Evolutionary conservation across 2,797 vertebrate genomes (phyloP).

Genomic region (Paramormyrops hopkinsi): DNA sequence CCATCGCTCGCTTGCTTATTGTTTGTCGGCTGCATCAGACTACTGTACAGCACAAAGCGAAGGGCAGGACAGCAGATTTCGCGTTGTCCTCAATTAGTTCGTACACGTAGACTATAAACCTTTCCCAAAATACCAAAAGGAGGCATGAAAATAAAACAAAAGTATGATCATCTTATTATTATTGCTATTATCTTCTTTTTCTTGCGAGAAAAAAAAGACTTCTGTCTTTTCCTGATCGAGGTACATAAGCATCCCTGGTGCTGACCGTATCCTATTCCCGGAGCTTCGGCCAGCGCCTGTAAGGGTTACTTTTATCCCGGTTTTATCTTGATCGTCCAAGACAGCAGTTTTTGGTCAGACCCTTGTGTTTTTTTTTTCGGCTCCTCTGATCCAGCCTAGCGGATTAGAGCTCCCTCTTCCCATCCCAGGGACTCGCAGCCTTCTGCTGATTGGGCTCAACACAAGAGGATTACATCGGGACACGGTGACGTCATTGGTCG

Average conservation of each 20-base stretch:
- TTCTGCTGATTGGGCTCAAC: constrained; percentile 85
- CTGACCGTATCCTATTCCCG: constrained; percentile 36
- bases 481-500: constrained; percentile 92
- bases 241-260: constrained; percentile 47
- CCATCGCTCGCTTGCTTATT: constrained; percentile 41
- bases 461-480: constrained; percentile 94
- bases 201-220: neutral
- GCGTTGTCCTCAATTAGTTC: constrained; percentile 42
- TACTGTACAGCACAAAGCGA: constrained; percentile 41
- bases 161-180: neutral
- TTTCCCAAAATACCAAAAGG: neutral
- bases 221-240: constrained; percentile 25
- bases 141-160: neutral
- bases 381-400: constrained; percentile 76
- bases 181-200: constrained; percentile 1
- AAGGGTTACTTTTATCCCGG: constrained; percentile 58
- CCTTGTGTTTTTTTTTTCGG: constrained; percentile 55
- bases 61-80: constrained; percentile 47
- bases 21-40: constrained; percentile 21
- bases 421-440: constrained; percentile 72
- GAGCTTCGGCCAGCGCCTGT: constrained; percentile 48
- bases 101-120: neutral
- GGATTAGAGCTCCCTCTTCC: constrained; percentile 73
- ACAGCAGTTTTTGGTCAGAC: constrained; percentile 57
- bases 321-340: constrained; percentile 61